These are phyloP conservation scores for Limnephilus auricula DNA, from an alignment of 2,888 invertebrate species.

Conservation along the genomic window DNA sequence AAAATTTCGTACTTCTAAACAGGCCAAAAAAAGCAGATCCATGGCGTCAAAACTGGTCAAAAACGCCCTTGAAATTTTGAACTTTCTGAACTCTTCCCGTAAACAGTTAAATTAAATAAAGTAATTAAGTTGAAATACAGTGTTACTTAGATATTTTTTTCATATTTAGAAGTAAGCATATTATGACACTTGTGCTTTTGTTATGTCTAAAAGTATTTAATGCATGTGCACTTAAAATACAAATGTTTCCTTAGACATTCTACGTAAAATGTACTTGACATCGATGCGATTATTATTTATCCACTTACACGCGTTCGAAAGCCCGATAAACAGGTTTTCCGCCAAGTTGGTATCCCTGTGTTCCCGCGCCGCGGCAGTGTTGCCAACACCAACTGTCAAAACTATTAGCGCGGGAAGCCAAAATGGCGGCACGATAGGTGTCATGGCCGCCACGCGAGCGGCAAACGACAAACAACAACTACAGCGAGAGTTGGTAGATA, in stretches of 20 bases:
- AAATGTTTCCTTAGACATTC: neutral
- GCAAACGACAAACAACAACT: constrained; percentile 3
- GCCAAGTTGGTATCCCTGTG: constrained; percentile 48
- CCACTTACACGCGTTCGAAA: constrained; percentile 60
- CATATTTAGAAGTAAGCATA: no score
- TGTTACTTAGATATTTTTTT: no score
- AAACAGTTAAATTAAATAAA: no score
- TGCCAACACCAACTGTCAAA: constrained; percentile 55
- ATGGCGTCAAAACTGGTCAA: no score
- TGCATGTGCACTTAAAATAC: no score
- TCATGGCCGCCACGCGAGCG: constrained; percentile 56
- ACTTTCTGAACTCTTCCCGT: no score
- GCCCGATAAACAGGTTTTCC: constrained; percentile 55
- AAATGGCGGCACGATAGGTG: constrained; percentile 51
- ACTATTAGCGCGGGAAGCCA: constrained; percentile 48
- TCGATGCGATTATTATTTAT: neutral
- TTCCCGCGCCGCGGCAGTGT: constrained; percentile 41
- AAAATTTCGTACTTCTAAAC: no score
- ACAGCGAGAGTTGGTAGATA: neutral
- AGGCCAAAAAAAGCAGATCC: no score
- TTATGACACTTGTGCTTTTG: no score
- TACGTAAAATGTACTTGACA: neutral
- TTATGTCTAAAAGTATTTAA: no score
- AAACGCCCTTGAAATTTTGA: no score
- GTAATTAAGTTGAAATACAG: no score